phyloP scores from a whole-genome alignment of 2,797 vertebrate species.

The Sebastes jordani region DNA sequence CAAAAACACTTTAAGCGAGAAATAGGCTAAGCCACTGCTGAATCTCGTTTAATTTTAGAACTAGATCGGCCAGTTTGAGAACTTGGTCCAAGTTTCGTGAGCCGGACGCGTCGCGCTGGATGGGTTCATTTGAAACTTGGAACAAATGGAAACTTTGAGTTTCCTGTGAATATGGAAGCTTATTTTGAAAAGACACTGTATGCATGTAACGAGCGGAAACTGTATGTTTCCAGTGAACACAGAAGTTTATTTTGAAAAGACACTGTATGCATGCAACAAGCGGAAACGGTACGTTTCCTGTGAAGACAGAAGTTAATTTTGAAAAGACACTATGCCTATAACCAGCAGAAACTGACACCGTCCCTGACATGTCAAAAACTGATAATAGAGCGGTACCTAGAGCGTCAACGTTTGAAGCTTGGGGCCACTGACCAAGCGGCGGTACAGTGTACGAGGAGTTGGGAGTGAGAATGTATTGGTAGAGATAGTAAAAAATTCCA shows the following conservation, averaged over 20 bases:
- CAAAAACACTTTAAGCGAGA: no score
- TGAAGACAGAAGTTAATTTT: background rate
- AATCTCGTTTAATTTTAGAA: no score
- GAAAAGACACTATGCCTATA: background rate
- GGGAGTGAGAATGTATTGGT: background rate
- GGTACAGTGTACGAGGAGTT: no score
- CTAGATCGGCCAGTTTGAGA: no score
- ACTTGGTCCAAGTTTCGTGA: no score
- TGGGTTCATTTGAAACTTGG: no score
- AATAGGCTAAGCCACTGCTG: no score
- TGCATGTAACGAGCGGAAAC: no score
- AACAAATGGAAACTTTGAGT: no score
- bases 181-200: no score
- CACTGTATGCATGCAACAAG: background rate
- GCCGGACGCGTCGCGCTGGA: no score
- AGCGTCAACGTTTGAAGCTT: background rate
- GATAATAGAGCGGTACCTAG: background rate
- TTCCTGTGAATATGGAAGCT: background rate
- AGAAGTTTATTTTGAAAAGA: no score
- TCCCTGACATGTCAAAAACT: background rate
- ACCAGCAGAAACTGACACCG: background rate
- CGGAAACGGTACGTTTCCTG: background rate
- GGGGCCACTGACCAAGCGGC: background rate
- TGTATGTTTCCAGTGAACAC: accelerated
- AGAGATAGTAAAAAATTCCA: background rate